Base-by-base conservation (phyloP, 1,140 invertebrate species). In the Phymorhynchus buccinoides region DNA sequence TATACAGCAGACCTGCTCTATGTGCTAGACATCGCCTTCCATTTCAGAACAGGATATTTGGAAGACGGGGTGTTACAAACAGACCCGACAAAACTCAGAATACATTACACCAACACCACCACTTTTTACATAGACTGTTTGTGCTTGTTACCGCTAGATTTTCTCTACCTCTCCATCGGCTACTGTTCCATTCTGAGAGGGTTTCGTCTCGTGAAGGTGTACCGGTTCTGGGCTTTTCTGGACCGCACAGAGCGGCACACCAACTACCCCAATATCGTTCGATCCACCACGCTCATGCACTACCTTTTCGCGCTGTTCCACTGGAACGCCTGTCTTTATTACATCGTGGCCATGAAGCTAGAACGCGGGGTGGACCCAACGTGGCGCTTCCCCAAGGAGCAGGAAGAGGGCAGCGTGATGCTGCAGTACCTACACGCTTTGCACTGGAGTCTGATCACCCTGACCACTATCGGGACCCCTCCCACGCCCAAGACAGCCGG, bases 101-200 rank as follows among this genome's bases (percentile, higher is more conserved):
- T 97, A 89, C 98, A 99, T 93, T 99, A 99, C 94, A 98, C 99
- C 96, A 99, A 99, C 95, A 98, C 97, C 88, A 99, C 98, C 82
- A 97, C 96, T 77, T 99, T 99, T 95, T 99, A 99, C 95, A 97
- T 99, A 93, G 98, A 99, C 95, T 98, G 97, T 94, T 95, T 99
- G 92, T 99, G 98, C 95, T 95, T 99, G 91, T 94, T 99, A 91
- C 98, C 98, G 87, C 95, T 99, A 91, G 98, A 99, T 95, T 98
- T 99, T 95, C 96, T 99, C 89, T 99, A 99, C 94, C 95, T 99
- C 90, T 99, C 98, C 91, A 97, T 99, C 93, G 98, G 97, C 88
- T 99, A 98, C 95, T 99, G 99, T 94, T 99, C 98, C 91, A 98
- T 99, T 90, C 95, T 99, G 87, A 95, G 98, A 90, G 97, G 97